phyloP scores from a whole-genome alignment of 2,888 invertebrate genomes.

The Cephonodes hylas region DNA sequence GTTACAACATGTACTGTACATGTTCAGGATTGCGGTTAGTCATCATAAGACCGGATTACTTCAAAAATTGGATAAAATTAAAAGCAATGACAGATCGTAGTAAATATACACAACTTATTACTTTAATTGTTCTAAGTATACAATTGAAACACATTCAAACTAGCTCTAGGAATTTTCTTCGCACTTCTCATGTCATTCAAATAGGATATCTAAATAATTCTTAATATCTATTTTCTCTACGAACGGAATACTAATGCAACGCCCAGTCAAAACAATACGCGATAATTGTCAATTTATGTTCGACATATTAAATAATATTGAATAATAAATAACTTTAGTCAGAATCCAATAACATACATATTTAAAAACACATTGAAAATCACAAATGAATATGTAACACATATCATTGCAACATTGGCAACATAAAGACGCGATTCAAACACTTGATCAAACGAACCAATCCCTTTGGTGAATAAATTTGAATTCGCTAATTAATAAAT shows the following conservation, averaged over 20 bases:
- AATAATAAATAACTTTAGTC: background rate
- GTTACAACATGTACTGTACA: too few relatives aligned
- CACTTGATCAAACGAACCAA: background rate
- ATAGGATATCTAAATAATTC: background rate
- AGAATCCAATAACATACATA: background rate
- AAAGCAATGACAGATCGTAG: too few relatives aligned
- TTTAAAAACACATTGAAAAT: background rate
- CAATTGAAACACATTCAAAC: too few relatives aligned
- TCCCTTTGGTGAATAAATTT: background rate
- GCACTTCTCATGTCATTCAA: background rate
- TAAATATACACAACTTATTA: too few relatives aligned
- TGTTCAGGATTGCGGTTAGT: too few relatives aligned
- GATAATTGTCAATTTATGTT: background rate
- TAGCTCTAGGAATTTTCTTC: too few relatives aligned
- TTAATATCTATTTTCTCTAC: background rate
- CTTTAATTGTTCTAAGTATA: too few relatives aligned
- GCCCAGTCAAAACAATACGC: background rate
- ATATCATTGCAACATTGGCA: constrained; percentile 1
- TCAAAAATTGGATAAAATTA: too few relatives aligned
- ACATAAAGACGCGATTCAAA: constrained; percentile 1
- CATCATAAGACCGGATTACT: too few relatives aligned
- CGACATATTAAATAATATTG: background rate
- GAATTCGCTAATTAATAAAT: constrained; percentile 1
- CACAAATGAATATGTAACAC: background rate
- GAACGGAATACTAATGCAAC: background rate